phyloP scores from a whole-genome alignment of 2,797 vertebrate genomes.

The Antrozous pallidus region DNA sequence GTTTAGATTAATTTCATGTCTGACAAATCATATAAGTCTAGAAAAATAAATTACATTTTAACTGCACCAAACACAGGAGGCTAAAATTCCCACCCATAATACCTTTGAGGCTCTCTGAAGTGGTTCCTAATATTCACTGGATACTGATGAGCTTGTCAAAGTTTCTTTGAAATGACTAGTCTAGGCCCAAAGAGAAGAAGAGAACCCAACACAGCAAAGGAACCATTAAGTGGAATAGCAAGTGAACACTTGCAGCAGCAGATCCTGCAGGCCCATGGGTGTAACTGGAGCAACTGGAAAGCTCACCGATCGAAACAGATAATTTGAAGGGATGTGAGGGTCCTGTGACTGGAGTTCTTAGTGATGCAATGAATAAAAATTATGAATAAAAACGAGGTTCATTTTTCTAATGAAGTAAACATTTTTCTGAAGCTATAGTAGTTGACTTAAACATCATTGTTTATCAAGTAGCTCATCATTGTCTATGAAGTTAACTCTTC shows the following conservation, averaged over 20 bases:
- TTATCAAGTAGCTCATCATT: neutral
- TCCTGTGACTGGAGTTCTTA: neutral
- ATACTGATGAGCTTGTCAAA: neutral
- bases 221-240: neutral
- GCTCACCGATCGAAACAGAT: accelerated
- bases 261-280: neutral
- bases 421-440: neutral
- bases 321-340: neutral
- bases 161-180: constrained; percentile 1
- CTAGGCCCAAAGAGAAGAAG: neutral
- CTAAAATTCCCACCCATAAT: neutral
- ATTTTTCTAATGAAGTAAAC: neutral
- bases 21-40: neutral
- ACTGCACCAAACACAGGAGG: neutral
- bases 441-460: neutral
- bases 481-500: neutral
- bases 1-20: constrained; percentile 16
- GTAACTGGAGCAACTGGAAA: accelerated
- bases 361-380: neutral
- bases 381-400: neutral
- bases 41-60: neutral
- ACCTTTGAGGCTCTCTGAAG: neutral
- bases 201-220: neutral
- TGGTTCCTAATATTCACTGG: neutral
- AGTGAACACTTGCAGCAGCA: neutral